Evolutionary conservation across 2,113 vertebrate genomes (phyloP).

Genomic region (Ginglymostoma cirratum): DNA sequence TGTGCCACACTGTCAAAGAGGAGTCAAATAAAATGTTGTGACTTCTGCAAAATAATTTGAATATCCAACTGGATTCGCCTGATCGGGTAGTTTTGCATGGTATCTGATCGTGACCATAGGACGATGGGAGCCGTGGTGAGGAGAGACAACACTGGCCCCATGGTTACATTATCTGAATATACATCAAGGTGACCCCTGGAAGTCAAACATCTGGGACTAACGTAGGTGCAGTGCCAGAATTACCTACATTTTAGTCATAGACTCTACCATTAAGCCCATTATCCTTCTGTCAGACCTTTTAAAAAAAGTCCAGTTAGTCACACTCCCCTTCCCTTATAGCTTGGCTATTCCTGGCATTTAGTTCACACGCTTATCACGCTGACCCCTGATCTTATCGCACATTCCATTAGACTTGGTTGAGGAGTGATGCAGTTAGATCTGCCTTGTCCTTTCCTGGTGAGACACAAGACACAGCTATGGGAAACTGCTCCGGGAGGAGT

Average conservation of each 20-base stretch:
- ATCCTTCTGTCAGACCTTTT: neutral
- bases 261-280: neutral
- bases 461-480: neutral
- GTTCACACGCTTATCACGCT: neutral
- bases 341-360: neutral
- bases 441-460: neutral
- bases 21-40: neutral
- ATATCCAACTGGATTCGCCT: neutral
- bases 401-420: neutral
- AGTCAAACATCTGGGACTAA: neutral
- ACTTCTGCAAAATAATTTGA: slow-evolving; percentile 15
- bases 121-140: neutral
- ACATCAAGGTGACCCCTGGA: neutral
- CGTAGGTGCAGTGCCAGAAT: neutral
- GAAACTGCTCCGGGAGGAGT: no score
- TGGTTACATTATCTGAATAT: neutral
- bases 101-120: neutral
- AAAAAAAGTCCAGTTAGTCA: neutral
- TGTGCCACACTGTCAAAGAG: slow-evolving; percentile 23
- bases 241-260: neutral
- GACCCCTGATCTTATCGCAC: neutral
- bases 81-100: neutral
- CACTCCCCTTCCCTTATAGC: neutral
- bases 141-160: neutral
- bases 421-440: neutral